Evolutionary conservation across 1,140 invertebrate species (phyloP).

Genomic region (Bombus huntii): DNA sequence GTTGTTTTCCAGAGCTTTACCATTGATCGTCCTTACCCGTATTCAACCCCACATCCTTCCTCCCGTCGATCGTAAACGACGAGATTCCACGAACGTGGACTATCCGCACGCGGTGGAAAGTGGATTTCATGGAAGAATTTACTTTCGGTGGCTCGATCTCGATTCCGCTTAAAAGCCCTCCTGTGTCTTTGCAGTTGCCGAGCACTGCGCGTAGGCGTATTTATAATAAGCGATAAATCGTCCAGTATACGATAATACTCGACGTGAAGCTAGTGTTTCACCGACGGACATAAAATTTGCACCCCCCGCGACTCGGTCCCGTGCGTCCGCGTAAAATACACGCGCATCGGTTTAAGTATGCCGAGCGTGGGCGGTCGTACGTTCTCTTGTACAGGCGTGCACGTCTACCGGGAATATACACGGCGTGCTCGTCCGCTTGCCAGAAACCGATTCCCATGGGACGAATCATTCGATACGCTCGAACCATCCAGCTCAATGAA

Average conservation of each 20-base stretch:
- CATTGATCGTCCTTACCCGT: background rate
- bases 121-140: background rate
- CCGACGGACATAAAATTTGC: slow-evolving; percentile 65
- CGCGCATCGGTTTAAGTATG: background rate
- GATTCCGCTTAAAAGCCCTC: no score
- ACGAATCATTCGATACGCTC: slow-evolving; percentile 31
- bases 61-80: background rate
- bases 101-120: no score
- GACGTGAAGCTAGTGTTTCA: slow-evolving; percentile 30
- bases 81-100: background rate
- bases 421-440: background rate
- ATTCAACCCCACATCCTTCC: no score
- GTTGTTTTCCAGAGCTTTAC: slow-evolving; percentile 22
- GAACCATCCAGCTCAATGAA: background rate
- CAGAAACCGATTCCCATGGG: slow-evolving; percentile 25
- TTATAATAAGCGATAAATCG: slow-evolving; percentile 78
- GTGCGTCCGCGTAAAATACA: slow-evolving; percentile 32
- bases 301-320: slow-evolving; percentile 16
- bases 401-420: slow-evolving; percentile 5
- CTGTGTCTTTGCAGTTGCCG: background rate
- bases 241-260: slow-evolving; percentile 70
- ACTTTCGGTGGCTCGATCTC: background rate
- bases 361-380: slow-evolving; percentile 47
- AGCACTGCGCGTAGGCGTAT: slow-evolving; percentile 67
- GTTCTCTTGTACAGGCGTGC: background rate